These are phyloP conservation scores for Euzophera pinguis DNA, from an alignment of 2,888 invertebrate genomes.

Conservation along the genomic window DNA sequence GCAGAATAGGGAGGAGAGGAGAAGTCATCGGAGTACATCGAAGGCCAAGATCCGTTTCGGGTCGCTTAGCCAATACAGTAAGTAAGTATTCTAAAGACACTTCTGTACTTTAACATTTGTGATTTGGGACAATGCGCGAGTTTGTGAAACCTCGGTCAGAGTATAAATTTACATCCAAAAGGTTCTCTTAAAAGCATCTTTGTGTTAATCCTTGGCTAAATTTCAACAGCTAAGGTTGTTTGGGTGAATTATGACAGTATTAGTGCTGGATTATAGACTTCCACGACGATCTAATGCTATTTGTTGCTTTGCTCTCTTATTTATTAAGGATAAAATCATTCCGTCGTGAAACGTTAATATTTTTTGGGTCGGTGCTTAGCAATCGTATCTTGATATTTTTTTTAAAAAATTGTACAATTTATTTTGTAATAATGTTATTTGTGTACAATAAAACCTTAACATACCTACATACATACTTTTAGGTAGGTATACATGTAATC, in stretches of 20 bases:
- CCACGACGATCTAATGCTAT: not conserved
- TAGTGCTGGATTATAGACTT: conserved; percentile 13
- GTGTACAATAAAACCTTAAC: too few relatives aligned
- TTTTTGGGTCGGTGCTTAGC: not conserved
- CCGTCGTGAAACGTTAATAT: not conserved
- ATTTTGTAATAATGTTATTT: too few relatives aligned
- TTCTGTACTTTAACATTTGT: not conserved
- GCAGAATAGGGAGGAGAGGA: too few relatives aligned
- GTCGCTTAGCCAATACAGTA: too few relatives aligned
- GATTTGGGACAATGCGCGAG: not conserved
- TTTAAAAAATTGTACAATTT: not conserved
- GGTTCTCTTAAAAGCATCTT: conserved; percentile 17
- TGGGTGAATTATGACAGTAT: conserved; percentile 15
- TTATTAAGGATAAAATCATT: not conserved
- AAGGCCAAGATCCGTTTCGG: too few relatives aligned
- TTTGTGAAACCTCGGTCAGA: conserved; percentile 1
- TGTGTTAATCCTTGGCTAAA: conserved; percentile 16
- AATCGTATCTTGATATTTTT: not conserved
- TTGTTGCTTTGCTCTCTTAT: not conserved
- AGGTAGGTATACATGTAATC: too few relatives aligned
- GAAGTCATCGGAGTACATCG: too few relatives aligned
- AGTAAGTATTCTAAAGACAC: not conserved
- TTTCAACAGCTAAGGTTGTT: conserved; percentile 15
- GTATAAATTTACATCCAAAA: conserved; percentile 8
- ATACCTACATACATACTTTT: too few relatives aligned